Evolutionary conservation across 1,140 invertebrate genomes (phyloP).

Genomic region (Hetaerina americana): DNA sequence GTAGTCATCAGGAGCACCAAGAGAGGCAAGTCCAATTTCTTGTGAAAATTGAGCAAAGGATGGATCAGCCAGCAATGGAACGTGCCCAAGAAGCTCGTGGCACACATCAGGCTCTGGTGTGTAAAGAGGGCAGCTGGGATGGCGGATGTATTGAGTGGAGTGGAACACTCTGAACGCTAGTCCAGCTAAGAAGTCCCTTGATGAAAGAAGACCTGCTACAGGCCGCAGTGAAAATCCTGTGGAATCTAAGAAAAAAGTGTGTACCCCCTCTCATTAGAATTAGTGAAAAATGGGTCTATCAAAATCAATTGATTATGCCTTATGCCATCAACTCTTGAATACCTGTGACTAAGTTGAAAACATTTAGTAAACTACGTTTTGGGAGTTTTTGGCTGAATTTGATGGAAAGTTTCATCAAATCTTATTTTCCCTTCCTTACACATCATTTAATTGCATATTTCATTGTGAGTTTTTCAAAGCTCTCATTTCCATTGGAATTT

Average conservation of each 20-base stretch:
- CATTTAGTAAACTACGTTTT: no score
- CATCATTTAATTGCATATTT: no score
- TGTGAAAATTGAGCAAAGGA: constrained; percentile 97
- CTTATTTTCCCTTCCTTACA: no score
- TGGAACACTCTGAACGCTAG: constrained; percentile 97
- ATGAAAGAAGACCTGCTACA: constrained; percentile 92
- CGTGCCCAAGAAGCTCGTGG: constrained; percentile 94
- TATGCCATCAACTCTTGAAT: no score
- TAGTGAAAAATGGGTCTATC: no score
- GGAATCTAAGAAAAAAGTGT: constrained; percentile 83
- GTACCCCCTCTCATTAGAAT: no score
- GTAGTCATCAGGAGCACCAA: constrained; percentile 94
- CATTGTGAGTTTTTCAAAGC: no score
- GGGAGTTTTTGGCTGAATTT: no score
- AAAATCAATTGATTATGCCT: no score
- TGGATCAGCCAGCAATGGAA: constrained; percentile 91
- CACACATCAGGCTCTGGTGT: constrained; percentile 96
- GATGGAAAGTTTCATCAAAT: background rate
- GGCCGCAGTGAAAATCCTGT: constrained; percentile 94
- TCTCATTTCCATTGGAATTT: no score
- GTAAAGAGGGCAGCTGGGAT: constrained; percentile 86
- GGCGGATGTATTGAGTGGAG: constrained; percentile 97
- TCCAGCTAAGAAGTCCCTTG: constrained; percentile 94
- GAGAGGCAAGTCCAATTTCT: constrained; percentile 87
- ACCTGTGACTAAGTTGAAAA: no score